Base-by-base conservation (phyloP, 2,888 invertebrate species). In the Drosophila anomalata region DNA sequence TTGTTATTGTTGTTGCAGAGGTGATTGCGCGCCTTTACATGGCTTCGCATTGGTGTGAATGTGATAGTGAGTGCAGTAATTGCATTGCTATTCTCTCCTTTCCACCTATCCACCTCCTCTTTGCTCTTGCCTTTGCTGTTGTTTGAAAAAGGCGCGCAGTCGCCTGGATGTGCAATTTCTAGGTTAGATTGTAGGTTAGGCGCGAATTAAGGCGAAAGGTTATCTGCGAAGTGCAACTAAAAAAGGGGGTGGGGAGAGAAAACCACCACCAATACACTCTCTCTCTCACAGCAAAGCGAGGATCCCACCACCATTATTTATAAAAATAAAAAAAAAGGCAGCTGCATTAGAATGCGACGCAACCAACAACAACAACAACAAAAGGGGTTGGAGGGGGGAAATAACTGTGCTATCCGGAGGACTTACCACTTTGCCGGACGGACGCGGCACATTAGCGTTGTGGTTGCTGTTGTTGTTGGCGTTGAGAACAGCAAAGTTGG, bases 341-440 rank as follows among this genome's bases (percentile, higher is more conserved):
- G 85, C 83, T 84, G 83, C 84, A 75, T 78, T 75, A 65, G 61
- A 81, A 82, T 77, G 67, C 51, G 56, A 48, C 53, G n/a, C 6
- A 14, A 36, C n/a, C 36, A 68, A 52, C 58, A 57, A 22, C 58
- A 58, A 69, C 63, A 66, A 51, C 44, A 58, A 31, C 42, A 42
- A 7, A 5, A 3, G 4, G 24, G 7, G 20, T 22, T 14, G 51
- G 55, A 67, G 65, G 24, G 22, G 24, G 12, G 9, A 68, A 70
- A 61, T 71, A 57, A 57, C 44, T 65, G 47, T 33, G 58, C 52
- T 47, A 47, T 63, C n/a, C 6, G 36, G 36, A n/a, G 65, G 47
- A 77, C 86, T 89, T 83, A 89, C 89, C 79, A 73, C 57, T 88
- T 89, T 89, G 50, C 77, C 80, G 31, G 73, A 66, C 29, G 68